phyloP scores from a whole-genome alignment of 2,113 vertebrate species.

The Lichenostomus cassidix region DNA sequence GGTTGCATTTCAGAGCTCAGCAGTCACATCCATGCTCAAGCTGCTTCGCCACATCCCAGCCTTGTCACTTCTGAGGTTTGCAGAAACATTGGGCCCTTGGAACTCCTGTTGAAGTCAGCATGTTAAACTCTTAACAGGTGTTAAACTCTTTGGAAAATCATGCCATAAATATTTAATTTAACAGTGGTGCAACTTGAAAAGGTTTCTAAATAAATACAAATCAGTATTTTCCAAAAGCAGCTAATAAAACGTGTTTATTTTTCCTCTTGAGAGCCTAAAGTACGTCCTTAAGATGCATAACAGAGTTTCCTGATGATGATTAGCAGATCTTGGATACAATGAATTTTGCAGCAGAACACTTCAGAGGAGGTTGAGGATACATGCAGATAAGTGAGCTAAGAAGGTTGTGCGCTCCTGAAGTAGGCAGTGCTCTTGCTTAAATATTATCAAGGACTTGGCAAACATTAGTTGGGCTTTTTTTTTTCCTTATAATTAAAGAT shows the following conservation, averaged over 20 bases:
- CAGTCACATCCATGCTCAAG: not conserved
- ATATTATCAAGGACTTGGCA: conserved; percentile 42
- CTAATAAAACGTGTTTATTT: conserved; percentile 67
- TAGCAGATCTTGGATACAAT: conserved; percentile 27
- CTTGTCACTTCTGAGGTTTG: not conserved
- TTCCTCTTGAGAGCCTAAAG: conserved; percentile 58
- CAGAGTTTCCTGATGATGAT: conserved; percentile 60
- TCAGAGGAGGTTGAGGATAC: not conserved
- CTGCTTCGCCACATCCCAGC: not conserved
- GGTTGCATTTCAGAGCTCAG: not conserved
- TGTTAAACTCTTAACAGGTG: conserved; percentile 30
- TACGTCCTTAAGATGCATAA: conserved; percentile 49
- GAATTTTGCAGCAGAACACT: conserved; percentile 49
- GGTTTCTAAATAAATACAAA: conserved; percentile 63
- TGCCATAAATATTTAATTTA: conserved; percentile 66
- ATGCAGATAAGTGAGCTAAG: not conserved
- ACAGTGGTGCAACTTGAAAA: conserved; percentile 60
- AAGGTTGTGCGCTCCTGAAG: conserved; percentile 11
- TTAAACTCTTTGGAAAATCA: conserved; percentile 47
- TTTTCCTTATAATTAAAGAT: conserved; percentile 29
- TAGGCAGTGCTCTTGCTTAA: conserved; percentile 13
- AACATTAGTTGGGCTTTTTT: conserved; percentile 22
- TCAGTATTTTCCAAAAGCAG: conserved; percentile 67
- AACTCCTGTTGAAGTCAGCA: not conserved
- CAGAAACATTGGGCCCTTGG: not conserved